Evolutionary conservation across 1,140 invertebrate species (phyloP).

Genomic region (Aphis gossypii): DNA sequence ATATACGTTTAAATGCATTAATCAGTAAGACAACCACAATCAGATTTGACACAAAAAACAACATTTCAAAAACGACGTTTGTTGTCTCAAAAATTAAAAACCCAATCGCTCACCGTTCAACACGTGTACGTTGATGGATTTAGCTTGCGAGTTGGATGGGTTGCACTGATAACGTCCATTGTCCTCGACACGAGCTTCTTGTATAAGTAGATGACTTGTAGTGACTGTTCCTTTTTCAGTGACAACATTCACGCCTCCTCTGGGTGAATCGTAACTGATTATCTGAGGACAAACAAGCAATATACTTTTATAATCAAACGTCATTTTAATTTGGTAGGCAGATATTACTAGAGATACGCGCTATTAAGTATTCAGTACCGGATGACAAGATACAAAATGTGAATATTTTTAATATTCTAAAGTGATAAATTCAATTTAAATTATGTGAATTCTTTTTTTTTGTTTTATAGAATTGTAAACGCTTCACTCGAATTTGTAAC

Average conservation of each 20-base stretch:
- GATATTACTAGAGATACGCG: no score
- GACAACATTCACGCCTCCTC: constrained; percentile 78
- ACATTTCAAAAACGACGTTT: no score
- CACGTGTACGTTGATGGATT: constrained; percentile 87
- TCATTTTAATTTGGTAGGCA: neutral
- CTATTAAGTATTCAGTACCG: no score
- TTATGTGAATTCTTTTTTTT: neutral
- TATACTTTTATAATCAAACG: neutral
- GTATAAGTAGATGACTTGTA: constrained; percentile 81
- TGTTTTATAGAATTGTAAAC: no score
- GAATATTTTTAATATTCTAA: neutral
- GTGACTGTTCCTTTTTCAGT: constrained; percentile 86
- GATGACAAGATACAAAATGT: neutral
- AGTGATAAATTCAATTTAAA: neutral
- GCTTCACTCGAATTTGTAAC: no score
- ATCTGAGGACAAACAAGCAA: constrained; percentile 66
- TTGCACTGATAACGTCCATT: constrained; percentile 84
- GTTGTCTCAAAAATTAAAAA: neutral
- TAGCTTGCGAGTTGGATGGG: constrained; percentile 85
- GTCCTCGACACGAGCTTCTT: constrained; percentile 78
- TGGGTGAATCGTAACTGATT: constrained; percentile 77
- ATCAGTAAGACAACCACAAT: no score
- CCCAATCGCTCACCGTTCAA: constrained; percentile 79
- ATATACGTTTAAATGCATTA: no score
- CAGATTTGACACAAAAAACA: no score